Conservation (phyloP, 92 coral and sea anemone species). For the Isaurus tuberculatus region DNA sequence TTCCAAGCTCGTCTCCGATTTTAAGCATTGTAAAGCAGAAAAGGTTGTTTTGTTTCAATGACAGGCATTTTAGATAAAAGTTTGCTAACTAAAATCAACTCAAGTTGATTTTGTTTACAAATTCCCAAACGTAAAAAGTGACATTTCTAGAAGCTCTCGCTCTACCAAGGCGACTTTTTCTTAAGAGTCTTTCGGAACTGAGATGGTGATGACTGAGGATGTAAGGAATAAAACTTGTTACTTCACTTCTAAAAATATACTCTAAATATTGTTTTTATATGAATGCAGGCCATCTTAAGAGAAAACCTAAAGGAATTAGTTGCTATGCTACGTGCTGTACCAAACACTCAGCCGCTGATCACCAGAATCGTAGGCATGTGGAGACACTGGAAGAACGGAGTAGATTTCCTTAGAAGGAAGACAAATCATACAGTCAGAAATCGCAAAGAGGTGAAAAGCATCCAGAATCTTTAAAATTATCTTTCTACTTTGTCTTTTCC, state of each 20-base stretch:
- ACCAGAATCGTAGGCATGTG: conserved; percentile 65
- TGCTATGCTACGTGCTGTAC: conserved; percentile 39
- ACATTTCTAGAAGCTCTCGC: too few relatives aligned
- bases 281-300: conserved; percentile 52
- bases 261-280: not conserved
- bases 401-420: conserved; percentile 51
- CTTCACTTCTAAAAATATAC: not conserved
- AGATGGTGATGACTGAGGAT: too few relatives aligned
- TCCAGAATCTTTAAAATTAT: not conserved
- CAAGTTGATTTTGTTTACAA: too few relatives aligned
- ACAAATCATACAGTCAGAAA: conserved; percentile 38
- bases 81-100: too few relatives aligned
- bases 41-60: too few relatives aligned
- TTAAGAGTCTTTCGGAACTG: too few relatives aligned
- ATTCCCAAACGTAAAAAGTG: too few relatives aligned
- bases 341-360: conserved; percentile 57
- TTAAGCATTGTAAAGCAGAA: not conserved
- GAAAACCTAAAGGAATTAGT: conserved; percentile 53
- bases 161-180: too few relatives aligned
- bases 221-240: too few relatives aligned
- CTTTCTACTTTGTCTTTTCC: not conserved
- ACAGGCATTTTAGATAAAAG: too few relatives aligned
- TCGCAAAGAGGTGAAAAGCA: conserved; percentile 60
- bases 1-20: not conserved
- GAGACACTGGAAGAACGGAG: conserved; percentile 74